These are phyloP conservation scores for Rhopilema esculentum DNA, from an alignment of 30 jellyfish, hydroid and myxozoan genomes.

Conservation along the genomic window DNA sequence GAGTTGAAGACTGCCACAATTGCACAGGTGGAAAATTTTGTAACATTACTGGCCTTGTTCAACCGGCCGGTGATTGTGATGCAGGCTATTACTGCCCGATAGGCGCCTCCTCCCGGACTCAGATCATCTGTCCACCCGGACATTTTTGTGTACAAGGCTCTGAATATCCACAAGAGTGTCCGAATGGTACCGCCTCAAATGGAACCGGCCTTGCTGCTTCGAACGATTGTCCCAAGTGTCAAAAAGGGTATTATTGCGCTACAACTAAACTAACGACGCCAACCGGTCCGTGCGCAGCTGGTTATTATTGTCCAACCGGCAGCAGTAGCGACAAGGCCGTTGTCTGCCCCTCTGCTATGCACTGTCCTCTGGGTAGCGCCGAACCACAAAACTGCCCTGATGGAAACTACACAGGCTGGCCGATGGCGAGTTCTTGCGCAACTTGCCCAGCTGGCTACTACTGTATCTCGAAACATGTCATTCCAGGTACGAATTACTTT, in stretches of 20 bases:
- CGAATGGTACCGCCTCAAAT: constrained; percentile 88
- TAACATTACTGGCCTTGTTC: constrained; percentile 83
- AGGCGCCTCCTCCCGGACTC: constrained; percentile 73
- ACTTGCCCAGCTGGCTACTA: constrained; percentile 85
- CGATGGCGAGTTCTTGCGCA: constrained; percentile 73
- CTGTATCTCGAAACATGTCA: constrained; percentile 73
- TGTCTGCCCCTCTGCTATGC: constrained; percentile 93
- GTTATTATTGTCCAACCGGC: constrained; percentile 92
- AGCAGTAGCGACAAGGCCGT: constrained; percentile 77
- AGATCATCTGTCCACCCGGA: constrained; percentile 83
- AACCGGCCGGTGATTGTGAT: constrained; percentile 76
- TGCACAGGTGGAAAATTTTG: constrained; percentile 93
- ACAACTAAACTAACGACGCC: constrained; percentile 79
- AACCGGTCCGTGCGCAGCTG: constrained; percentile 85
- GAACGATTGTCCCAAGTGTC: constrained; percentile 79
- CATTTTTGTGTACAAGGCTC: constrained; percentile 76
- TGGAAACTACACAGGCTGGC: constrained; percentile 93
- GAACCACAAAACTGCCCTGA: constrained; percentile 84
- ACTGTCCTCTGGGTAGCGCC: constrained; percentile 90
- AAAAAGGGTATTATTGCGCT: constrained; percentile 82
- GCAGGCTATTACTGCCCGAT: constrained; percentile 91
- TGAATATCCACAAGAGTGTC: constrained; percentile 84
- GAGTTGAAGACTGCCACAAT: constrained; percentile 69
- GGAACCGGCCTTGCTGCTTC: constrained; percentile 71
- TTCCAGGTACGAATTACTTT: constrained; percentile 66